A percentile compares a stretch with the other conserved stretches of the same genome.
These are phyloP conservation scores for Sandelia bainsii DNA, from an alignment of 2,797 vertebrate species.

Conservation along the genomic window DNA sequence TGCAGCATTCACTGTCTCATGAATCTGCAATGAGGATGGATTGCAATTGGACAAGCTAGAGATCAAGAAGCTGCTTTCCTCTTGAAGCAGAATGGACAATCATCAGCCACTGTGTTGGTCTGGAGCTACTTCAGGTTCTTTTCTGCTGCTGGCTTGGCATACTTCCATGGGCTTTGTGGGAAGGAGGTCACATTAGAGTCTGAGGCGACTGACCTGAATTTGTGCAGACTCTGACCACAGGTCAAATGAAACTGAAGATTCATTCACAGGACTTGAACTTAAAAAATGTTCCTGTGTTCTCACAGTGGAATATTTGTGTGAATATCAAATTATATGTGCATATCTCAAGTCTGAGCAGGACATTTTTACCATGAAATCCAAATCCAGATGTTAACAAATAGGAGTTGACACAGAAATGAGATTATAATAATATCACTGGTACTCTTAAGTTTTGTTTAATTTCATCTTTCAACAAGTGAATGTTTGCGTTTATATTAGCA, in stretches of 20 bases:
- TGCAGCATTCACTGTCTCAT: slow-evolving; percentile 27
- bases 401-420: slow-evolving; percentile 31
- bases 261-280: slow-evolving; percentile 58
- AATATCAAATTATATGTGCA: slow-evolving; percentile 58
- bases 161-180: slow-evolving; percentile 59
- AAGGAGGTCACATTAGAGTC: slow-evolving; percentile 66
- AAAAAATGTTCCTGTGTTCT: slow-evolving; percentile 46
- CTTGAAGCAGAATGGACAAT: slow-evolving; percentile 68
- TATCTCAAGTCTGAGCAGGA: slow-evolving; percentile 60
- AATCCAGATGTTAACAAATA: slow-evolving; percentile 29
- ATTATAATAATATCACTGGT: slow-evolving; percentile 36
- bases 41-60: slow-evolving; percentile 26
- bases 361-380: slow-evolving; percentile 48
- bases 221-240: slow-evolving; percentile 48
- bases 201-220: slow-evolving; percentile 43
- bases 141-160: slow-evolving; percentile 65
- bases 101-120: slow-evolving; percentile 55
- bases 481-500: slow-evolving; percentile 63
- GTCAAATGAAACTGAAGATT: slow-evolving; percentile 63
- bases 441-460: slow-evolving; percentile 34
- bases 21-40: slow-evolving; percentile 38
- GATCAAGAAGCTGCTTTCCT: slow-evolving; percentile 47
- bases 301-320: slow-evolving; percentile 66
- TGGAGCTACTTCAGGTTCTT: slow-evolving; percentile 63
- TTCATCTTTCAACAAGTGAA: slow-evolving; percentile 50